Base-by-base conservation (phyloP, 2,113 vertebrate species). In the Tapirus terrestris region DNA sequence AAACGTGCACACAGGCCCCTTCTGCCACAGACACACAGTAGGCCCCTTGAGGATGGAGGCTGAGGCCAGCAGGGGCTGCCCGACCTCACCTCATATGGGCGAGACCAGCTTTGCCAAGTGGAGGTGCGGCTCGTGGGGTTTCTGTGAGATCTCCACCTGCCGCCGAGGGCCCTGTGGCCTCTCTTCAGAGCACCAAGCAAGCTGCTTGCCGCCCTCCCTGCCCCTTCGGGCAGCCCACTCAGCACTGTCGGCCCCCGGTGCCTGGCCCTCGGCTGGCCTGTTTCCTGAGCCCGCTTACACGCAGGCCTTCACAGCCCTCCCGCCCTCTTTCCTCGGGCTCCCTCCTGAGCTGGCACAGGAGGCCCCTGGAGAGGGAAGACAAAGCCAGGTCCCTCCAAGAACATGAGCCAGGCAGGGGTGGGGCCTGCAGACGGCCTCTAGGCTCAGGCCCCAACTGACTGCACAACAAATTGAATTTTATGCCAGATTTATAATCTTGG, bases 321-420 rank as follows among this genome's bases (percentile, higher is more conserved):
- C 25, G 2, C 20, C 60, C 77, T 90, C 72, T 16, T 68, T 33
- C 51, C 60, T 45, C 33, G 13, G 77, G 61, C n/a, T 96, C 76
- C 36, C n/a, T 56, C 48, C 83, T 61, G 51, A 33, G 16, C 76
- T 36, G 29, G 43, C 53, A 85, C 0, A 7, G 56, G 76, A 43
- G 14, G 63, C 16, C 13, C 56, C 73, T 39, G 17, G 14, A 65
- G 86, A 31, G 14, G n/a, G 23, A 31, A 45, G 36, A 72, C n/a
- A 79, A 70, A 77, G 79, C 61, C 43, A 43, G 91, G 63, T 11
- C 53, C 36, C 79, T 89, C 61, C 4, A 23, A 93, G n/a, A 76
- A 39, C 2, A 53, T 36, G 63, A 45, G 23, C 33, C 6, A 0
- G 29, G 36, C 1, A 53, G 3, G 36, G 27, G 27, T 17, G 3